phyloP scores from a whole-genome alignment of 2,888 invertebrate genomes.

The Trichacis sp. region DNA sequence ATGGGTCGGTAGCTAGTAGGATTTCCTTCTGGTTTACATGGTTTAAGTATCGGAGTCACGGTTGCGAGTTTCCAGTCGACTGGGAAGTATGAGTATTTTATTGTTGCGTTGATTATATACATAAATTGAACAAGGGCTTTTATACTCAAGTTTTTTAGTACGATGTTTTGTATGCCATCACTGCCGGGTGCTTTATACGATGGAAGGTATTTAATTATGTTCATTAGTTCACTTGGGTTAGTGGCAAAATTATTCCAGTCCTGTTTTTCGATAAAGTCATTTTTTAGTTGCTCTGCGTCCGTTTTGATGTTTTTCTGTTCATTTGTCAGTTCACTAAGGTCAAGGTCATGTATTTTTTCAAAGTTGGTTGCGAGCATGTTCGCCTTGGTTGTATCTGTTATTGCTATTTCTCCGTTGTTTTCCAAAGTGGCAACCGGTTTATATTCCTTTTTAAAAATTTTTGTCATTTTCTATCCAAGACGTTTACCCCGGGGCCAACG shows the following conservation, averaged over 20 bases:
- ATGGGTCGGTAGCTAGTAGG: slow-evolving; percentile 32
- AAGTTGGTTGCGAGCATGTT: slow-evolving; percentile 18
- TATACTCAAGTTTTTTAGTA: slow-evolving; percentile 25
- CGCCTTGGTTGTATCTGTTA: slow-evolving; percentile 22
- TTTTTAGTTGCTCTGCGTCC: no score
- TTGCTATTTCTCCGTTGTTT: neutral
- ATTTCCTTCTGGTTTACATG: neutral
- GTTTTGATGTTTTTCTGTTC: no score
- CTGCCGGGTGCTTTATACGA: slow-evolving; percentile 19
- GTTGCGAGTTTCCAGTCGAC: slow-evolving; percentile 24
- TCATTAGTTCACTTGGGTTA: slow-evolving; percentile 10
- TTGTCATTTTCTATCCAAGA: slow-evolving; percentile 32
- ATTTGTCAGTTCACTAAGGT: neutral
- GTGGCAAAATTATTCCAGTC: neutral
- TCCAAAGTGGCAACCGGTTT: slow-evolving; percentile 12
- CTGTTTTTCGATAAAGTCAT: no score
- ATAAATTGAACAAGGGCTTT: slow-evolving; percentile 22
- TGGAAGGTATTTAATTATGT: neutral
- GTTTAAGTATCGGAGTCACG: slow-evolving; percentile 26
- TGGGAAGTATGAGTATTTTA: slow-evolving; percentile 18
- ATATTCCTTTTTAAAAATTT: slow-evolving; percentile 24
- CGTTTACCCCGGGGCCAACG: no score
- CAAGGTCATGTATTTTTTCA: slow-evolving; percentile 28
- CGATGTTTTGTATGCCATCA: slow-evolving; percentile 28
- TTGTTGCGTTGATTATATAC: slow-evolving; percentile 21